Base-by-base conservation (phyloP, 2,797 vertebrate genomes). In the Luscinia luscinia region DNA sequence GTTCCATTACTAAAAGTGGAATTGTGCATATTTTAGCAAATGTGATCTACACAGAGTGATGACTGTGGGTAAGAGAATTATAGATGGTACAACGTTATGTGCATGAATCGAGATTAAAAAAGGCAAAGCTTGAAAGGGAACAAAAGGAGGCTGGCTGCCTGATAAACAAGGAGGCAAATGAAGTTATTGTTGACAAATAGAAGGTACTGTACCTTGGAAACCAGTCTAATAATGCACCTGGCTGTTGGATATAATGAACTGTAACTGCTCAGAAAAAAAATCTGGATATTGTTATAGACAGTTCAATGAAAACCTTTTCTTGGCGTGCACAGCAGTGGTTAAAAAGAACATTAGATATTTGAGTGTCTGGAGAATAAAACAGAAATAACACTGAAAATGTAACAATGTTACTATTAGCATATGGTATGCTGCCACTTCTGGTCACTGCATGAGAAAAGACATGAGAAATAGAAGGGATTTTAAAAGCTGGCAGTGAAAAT, bases 101-200 rank as follows among this genome's bases (percentile, higher is more conserved):
- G 55, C 7, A 8, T 54, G 52, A 92, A 93, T 72, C 7, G 13
- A 87, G 62, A 85, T 68, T 43, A 30, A 52, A 55, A 76, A 90
- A 93, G 43, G 74, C 49, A 92, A 24, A 90, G 48, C 54, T 68
- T 87, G 43, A 85, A 82, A 83, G 27, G 7, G 51, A 64, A 34
- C 54, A 72, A 92, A 91, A 78, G 64, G 40, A 77, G n/a, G 7
- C 54, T 92, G 62, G 24, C 81, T 93, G 84, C 51, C 64, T 87
- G 75, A 61, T 85, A 89, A 95, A 84, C 61, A 93, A 78, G 58
- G 51, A 46, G 46, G 18, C 55, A 94, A 93, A 92, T 77, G 57
- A 93, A 95, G 87, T 94, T 91, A 76, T 46, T 87, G 88, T 89
- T 95, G 92, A 87, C 57, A 90, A 95, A 94, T 80, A 59, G 41